These are phyloP conservation scores for Phalloptychus januarius DNA, from an alignment of 2,797 vertebrate species.

Conservation along the genomic window DNA sequence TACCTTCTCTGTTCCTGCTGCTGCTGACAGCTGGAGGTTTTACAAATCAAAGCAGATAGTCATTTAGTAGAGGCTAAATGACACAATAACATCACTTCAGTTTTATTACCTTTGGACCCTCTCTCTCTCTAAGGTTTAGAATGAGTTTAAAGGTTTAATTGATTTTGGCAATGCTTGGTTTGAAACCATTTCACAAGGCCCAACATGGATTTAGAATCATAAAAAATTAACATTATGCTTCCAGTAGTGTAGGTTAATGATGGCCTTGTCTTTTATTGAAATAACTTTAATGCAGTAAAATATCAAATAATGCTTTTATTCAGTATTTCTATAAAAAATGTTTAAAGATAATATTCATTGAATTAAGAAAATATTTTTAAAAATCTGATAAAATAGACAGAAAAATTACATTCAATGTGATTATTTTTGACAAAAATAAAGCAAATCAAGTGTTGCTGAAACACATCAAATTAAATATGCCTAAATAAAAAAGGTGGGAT, in stretches of 20 bases:
- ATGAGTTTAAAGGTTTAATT: constrained; percentile 58
- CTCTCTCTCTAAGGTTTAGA: constrained; percentile 34
- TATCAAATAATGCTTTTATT: constrained; percentile 15
- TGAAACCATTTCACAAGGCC: constrained; percentile 36
- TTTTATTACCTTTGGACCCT: constrained; percentile 41
- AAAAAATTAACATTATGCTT: constrained; percentile 12
- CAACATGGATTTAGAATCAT: constrained; percentile 27
- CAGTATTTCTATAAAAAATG: not conserved
- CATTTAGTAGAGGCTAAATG: constrained; percentile 42
- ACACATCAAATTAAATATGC: not conserved
- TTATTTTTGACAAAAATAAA: not conserved
- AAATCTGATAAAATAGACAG: not conserved
- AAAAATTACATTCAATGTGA: not conserved
- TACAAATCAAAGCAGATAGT: constrained; percentile 25
- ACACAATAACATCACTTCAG: constrained; percentile 37
- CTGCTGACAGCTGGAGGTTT: constrained; percentile 21
- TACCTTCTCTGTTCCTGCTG: constrained; percentile 18
- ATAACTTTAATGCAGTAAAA: not conserved
- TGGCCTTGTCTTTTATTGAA: not conserved
- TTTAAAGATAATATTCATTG: not conserved
- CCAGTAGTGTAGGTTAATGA: constrained; percentile 2
- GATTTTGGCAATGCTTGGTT: constrained; percentile 30
- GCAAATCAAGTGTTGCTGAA: not conserved
- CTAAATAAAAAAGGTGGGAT: not conserved
- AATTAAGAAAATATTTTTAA: not conserved